These are phyloP conservation scores for Timandra comae DNA, from an alignment of 2,888 invertebrate species.

Conservation along the genomic window DNA sequence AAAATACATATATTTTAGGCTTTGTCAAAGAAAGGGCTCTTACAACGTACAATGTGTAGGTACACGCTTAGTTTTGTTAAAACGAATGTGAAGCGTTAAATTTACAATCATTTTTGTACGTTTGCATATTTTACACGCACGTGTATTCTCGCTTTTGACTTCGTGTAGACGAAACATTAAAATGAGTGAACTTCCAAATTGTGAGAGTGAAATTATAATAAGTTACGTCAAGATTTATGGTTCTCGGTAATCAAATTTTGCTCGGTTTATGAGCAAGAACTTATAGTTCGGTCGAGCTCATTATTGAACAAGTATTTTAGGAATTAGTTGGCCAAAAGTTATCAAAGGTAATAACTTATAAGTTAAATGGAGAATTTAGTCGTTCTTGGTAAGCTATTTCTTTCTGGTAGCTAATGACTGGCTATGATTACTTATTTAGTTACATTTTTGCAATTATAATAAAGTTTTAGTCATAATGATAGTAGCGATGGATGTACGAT, in stretches of 20 bases:
- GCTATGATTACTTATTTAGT: too few relatives aligned
- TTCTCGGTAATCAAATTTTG: constrained; percentile 9
- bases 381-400: too few relatives aligned
- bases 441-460: too few relatives aligned
- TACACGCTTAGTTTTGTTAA: constrained; percentile 2
- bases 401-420: too few relatives aligned
- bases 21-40: too few relatives aligned
- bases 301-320: constrained; percentile 1
- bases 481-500: too few relatives aligned
- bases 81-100: constrained; percentile 4
- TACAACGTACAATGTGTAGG: too few relatives aligned
- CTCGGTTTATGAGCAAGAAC: constrained; percentile 4
- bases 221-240: constrained; percentile 12
- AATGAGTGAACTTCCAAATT: constrained; percentile 14
- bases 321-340: too few relatives aligned
- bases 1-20: too few relatives aligned
- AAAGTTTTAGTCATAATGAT: too few relatives aligned
- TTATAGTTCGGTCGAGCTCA: neutral
- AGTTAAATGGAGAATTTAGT: too few relatives aligned
- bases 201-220: constrained; percentile 15
- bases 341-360: too few relatives aligned
- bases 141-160: constrained; percentile 7
- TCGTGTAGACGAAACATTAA: constrained; percentile 13
- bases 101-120: neutral
- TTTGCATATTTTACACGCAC: constrained; percentile 4